These are phyloP conservation scores for Rhyacophila brunnea DNA, from an alignment of 1,140 invertebrate genomes.

Conservation along the genomic window DNA sequence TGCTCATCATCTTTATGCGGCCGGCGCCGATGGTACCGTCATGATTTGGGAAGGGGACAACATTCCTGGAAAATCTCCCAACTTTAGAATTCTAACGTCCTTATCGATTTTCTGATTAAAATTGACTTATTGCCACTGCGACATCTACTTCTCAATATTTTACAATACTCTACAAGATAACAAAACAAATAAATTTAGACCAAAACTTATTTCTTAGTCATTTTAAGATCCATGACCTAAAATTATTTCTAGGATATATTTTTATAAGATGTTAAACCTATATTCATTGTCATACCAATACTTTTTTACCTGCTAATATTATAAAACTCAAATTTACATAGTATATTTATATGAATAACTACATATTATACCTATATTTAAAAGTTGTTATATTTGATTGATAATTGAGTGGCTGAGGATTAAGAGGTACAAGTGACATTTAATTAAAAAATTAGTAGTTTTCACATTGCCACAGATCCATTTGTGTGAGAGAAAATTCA, in stretches of 20 bases:
- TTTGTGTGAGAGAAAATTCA: too few species aligned
- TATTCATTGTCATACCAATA: too few species aligned
- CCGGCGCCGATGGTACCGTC: conserved; percentile 42
- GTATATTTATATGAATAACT: too few species aligned
- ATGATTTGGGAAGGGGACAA: conserved; percentile 41
- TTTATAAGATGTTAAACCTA: background rate
- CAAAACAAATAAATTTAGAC: background rate
- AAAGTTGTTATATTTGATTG: too few species aligned
- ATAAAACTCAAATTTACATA: too few species aligned
- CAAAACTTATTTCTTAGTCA: background rate
- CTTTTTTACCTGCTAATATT: too few species aligned
- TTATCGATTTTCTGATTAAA: conserved; percentile 13
- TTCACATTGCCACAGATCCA: too few species aligned
- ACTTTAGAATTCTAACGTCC: conserved; percentile 13
- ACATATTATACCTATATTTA: too few species aligned
- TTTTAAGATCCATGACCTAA: background rate
- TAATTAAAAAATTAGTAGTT: too few species aligned
- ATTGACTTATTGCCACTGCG: background rate
- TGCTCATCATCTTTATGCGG: conserved; percentile 43
- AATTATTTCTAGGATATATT: background rate
- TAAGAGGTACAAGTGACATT: too few species aligned
- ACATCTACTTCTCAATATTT: background rate
- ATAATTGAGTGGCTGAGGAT: too few species aligned
- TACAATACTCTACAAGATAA: background rate
- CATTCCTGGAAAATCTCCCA: conserved; percentile 11